A percentile compares a stretch with the other conserved stretches of the same genome.
These are phyloP conservation scores for Theropithecus gelada DNA, from an alignment of 2,113 vertebrate genomes.

Conservation along the genomic window DNA sequence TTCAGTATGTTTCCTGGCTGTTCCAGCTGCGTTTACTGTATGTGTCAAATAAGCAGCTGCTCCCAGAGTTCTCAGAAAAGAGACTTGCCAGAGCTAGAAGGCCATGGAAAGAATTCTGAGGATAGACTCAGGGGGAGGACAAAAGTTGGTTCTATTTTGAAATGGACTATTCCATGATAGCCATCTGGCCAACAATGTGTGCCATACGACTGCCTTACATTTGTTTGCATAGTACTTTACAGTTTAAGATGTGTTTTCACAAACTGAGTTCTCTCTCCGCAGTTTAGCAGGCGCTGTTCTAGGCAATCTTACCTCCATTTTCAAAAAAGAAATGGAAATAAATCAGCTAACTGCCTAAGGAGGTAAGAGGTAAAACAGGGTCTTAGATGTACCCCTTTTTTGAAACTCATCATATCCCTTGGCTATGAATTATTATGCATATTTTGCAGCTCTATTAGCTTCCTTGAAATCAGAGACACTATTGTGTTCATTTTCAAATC, in stretches of 20 bases:
- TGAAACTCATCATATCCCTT: background rate
- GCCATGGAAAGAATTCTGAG: background rate
- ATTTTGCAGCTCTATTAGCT: background rate
- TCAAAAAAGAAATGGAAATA: background rate
- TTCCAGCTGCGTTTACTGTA: background rate
- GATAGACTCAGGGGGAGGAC: background rate
- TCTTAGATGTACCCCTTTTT: background rate
- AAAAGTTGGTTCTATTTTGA: background rate
- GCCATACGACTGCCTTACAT: accelerated
- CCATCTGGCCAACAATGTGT: background rate
- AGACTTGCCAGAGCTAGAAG: background rate
- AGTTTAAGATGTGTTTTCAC: background rate
- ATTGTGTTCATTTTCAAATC: background rate
- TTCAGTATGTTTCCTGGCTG: background rate
- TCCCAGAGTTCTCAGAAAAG: background rate
- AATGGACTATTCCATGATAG: background rate
- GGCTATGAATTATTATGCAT: background rate
- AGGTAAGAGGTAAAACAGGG: background rate
- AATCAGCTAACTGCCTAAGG: background rate
- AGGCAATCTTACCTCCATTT: background rate
- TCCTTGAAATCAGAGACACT: background rate
- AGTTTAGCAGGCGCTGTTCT: background rate
- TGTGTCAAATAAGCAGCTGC: background rate
- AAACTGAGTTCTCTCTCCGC: background rate
- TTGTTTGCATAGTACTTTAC: accelerated